Conservation (phyloP, 2,888 invertebrate genomes). For the Tridacna crocea region DNA sequence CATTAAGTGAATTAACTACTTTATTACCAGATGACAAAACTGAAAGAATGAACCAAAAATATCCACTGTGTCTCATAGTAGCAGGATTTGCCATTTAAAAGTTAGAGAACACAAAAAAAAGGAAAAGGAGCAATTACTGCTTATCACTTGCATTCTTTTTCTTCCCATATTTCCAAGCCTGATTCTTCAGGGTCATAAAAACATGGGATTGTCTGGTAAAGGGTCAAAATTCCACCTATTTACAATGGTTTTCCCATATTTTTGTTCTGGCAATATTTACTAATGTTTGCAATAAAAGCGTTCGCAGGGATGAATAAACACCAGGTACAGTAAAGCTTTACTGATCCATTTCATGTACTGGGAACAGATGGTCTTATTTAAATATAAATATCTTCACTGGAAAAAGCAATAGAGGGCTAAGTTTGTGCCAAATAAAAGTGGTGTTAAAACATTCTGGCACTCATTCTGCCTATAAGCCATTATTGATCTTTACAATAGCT, state of each 20-base stretch:
- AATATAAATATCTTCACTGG: background rate
- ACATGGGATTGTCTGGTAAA: too few species aligned
- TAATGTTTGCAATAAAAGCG: conserved; percentile 18
- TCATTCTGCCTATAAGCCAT: background rate
- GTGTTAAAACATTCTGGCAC: background rate
- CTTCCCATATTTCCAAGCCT: too few species aligned
- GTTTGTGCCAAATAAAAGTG: background rate
- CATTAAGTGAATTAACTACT: too few species aligned
- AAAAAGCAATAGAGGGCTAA: background rate
- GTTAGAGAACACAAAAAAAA: too few species aligned
- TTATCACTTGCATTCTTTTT: too few species aligned
- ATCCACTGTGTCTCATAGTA: too few species aligned
- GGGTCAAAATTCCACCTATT: background rate
- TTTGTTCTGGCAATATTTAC: conserved; percentile 30
- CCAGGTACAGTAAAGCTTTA: conserved; percentile 4
- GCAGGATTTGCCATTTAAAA: too few species aligned
- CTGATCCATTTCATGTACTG: conserved; percentile 13
- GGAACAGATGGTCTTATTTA: conserved; percentile 25
- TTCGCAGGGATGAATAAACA: conserved; percentile 10
- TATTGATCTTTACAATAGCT: conserved; percentile 1
- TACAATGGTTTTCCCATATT: conserved; percentile 11
- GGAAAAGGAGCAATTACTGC: too few species aligned
- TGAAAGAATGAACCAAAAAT: too few species aligned
- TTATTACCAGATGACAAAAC: too few species aligned
- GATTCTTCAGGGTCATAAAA: too few species aligned